Evolutionary conservation across 2,888 invertebrate genomes (phyloP).

Genomic region (Acrobasis consociella): DNA sequence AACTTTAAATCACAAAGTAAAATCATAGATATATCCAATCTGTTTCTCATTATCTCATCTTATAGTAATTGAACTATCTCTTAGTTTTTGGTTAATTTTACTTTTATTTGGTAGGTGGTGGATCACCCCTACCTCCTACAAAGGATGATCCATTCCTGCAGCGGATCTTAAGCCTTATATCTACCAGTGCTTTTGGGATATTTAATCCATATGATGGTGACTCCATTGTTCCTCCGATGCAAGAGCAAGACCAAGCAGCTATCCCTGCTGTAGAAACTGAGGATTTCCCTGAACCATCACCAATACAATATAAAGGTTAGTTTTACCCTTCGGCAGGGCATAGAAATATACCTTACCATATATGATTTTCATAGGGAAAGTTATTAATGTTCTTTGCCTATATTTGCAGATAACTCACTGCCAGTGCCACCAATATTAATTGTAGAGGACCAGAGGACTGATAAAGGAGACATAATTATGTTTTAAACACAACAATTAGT

Average conservation of each 20-base stretch:
- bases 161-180: conserved; percentile 10
- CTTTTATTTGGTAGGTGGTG: conserved; percentile 8
- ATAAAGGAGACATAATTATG: too few relatives aligned
- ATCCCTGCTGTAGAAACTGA: background rate
- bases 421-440: too few relatives aligned
- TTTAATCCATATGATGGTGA: conserved; percentile 19
- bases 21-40: background rate
- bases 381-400: too few relatives aligned
- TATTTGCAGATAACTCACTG: too few relatives aligned
- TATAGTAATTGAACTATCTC: background rate
- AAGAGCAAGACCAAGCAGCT: background rate
- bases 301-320: too few relatives aligned
- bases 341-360: too few relatives aligned
- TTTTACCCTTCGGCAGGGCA: too few relatives aligned
- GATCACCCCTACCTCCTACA: conserved; percentile 1
- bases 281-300: background rate
- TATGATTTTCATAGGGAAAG: too few relatives aligned
- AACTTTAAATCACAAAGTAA: background rate
- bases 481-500: too few relatives aligned
- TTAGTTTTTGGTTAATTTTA: background rate
- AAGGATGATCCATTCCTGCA: conserved; percentile 14
- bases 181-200: conserved; percentile 18
- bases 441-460: too few relatives aligned
- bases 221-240: background rate
- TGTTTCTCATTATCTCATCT: background rate